A percentile compares a stretch with the other conserved stretches of the same genome.
Conservation (phyloP, 2,113 vertebrate species). For the Mustelus asterias region DNA sequence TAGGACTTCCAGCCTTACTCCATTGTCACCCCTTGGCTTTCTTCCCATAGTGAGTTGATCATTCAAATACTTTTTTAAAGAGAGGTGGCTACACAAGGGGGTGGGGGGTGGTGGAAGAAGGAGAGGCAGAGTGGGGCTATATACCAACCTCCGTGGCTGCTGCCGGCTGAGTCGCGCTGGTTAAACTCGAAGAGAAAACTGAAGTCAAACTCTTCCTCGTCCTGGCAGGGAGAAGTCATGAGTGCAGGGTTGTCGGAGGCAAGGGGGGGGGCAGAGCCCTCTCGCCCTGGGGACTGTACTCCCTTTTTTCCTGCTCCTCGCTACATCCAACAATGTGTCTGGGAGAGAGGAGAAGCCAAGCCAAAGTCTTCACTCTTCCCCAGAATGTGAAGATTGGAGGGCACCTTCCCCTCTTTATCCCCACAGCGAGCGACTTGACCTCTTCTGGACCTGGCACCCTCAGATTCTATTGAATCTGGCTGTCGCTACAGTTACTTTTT, state of each 20-base stretch:
- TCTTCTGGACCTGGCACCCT: background rate
- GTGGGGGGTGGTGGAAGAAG: background rate
- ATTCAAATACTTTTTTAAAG: no score
- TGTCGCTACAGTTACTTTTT: background rate
- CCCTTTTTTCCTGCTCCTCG: no score
- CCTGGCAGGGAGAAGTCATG: conserved; percentile 67
- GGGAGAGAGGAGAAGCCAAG: background rate
- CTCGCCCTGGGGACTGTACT: conserved; percentile 36
- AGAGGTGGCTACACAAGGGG: background rate
- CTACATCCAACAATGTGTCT: background rate
- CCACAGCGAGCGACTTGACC: background rate
- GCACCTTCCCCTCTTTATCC: background rate
- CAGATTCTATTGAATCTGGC: background rate
- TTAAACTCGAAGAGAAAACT: conserved; percentile 77
- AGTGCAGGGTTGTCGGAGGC: conserved; percentile 6
- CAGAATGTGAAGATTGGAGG: background rate
- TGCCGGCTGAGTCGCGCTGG: conserved; percentile 54
- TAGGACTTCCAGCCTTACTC: no score
- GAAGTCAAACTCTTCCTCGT: conserved; percentile 76
- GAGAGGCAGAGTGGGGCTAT: background rate
- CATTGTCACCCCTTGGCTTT: no score
- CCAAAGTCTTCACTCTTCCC: background rate
- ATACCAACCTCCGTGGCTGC: background rate
- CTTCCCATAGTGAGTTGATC: no score
- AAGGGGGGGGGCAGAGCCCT: background rate